These are phyloP conservation scores for Lottia gigantea DNA, from an alignment of 2,888 invertebrate genomes.

Conservation along the genomic window DNA sequence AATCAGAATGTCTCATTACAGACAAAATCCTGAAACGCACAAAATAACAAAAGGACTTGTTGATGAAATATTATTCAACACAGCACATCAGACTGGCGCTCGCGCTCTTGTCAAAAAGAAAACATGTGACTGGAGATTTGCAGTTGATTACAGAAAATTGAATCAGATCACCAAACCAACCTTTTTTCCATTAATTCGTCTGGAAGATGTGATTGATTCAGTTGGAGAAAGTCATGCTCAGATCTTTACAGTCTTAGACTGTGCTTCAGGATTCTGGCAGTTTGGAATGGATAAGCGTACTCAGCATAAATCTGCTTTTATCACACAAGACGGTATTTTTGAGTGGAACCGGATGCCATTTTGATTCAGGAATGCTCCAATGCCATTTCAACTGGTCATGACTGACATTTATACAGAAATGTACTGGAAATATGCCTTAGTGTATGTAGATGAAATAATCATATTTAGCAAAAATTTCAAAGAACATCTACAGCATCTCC, in stretches of 20 bases:
- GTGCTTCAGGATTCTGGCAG: conserved; percentile 29
- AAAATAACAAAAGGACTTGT: conserved; percentile 20
- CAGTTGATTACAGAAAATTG: conserved; percentile 31
- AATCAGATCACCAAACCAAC: conserved; percentile 32
- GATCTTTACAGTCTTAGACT: conserved; percentile 30
- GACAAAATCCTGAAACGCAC: conserved; percentile 22
- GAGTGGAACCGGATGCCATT: conserved; percentile 35
- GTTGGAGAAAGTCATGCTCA: conserved; percentile 25
- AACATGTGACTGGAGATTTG: conserved; percentile 31
- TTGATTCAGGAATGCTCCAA: conserved; percentile 36
- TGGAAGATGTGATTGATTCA: conserved; percentile 31
- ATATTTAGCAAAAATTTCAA: conserved; percentile 31
- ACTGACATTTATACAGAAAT: conserved; percentile 27
- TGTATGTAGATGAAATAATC: conserved; percentile 40
- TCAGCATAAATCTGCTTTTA: conserved; percentile 34
- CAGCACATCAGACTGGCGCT: conserved; percentile 30
- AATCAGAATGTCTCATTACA: conserved; percentile 27
- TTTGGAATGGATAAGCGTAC: conserved; percentile 26
- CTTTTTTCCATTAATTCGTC: conserved; percentile 28
- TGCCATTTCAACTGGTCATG: conserved; percentile 33
- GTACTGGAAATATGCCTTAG: conserved; percentile 35
- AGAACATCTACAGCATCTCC: conserved; percentile 30
- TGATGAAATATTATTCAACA: conserved; percentile 31
- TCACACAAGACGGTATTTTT: conserved; percentile 31
- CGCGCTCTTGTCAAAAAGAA: conserved; percentile 32